Evolutionary conservation across 2,888 invertebrate species (phyloP).

Genomic region (Heliothis peltigera): DNA sequence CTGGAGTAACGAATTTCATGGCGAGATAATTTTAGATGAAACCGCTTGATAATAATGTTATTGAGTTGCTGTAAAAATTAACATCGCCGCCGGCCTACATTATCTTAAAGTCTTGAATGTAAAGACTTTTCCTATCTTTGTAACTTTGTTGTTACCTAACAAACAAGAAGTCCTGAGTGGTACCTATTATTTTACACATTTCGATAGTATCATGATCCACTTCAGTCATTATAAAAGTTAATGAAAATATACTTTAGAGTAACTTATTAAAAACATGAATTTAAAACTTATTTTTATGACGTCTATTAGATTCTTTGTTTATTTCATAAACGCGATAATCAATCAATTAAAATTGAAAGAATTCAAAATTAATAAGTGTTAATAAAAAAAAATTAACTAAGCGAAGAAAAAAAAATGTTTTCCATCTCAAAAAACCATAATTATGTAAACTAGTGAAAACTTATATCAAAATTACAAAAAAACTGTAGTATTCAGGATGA

Average conservation of each 20-base stretch:
- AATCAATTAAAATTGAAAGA: too few species aligned
- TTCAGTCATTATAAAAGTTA: not conserved
- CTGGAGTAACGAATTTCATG: conserved; percentile 50
- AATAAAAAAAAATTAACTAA: too few species aligned
- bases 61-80: conserved; percentile 43
- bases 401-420: too few species aligned
- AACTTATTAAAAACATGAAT: not conserved
- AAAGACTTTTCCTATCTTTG: conserved; percentile 2
- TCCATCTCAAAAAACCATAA: too few species aligned
- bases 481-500: too few species aligned
- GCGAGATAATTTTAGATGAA: conserved; percentile 44
- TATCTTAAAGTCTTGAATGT: conserved; percentile 17
- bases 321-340: too few species aligned
- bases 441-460: too few species aligned
- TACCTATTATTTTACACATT: conserved; percentile 11
- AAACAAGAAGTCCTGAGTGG: not conserved
- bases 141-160: conserved; percentile 2
- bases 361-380: too few species aligned
- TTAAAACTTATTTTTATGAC: not conserved
- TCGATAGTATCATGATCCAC: conserved; percentile 1
- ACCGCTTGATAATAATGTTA: conserved; percentile 47
- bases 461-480: too few species aligned
- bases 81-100: conserved; percentile 12
- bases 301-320: too few species aligned
- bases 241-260: not conserved